phyloP scores from a whole-genome alignment of 2,888 invertebrate genomes.

The Deladenus siricidicola region DNA sequence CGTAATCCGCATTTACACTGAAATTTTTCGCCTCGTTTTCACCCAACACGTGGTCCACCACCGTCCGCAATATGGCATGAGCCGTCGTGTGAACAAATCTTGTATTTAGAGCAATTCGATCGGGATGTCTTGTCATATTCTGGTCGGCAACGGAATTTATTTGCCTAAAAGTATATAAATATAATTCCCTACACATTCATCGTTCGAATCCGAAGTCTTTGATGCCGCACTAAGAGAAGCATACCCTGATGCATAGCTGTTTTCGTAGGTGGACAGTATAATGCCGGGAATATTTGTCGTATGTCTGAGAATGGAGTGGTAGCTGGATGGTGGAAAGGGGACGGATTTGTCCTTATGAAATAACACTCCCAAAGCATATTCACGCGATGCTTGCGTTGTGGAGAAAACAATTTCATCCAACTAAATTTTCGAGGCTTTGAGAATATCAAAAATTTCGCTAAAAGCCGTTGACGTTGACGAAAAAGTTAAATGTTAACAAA shows the following conservation, averaged over 20 bases:
- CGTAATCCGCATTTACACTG: conserved; percentile 30
- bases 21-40: conserved; percentile 9
- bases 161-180: conserved; percentile 3
- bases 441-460: too few species aligned
- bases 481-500: too few species aligned
- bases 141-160: conserved; percentile 23
- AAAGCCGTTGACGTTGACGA: too few species aligned
- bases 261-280: conserved; percentile 10
- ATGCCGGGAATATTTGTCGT: conserved; percentile 15
- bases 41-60: conserved; percentile 15
- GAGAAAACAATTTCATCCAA: conserved; percentile 3
- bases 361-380: not conserved
- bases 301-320: conserved; percentile 38
- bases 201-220: not conserved
- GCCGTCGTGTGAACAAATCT: conserved; percentile 11
- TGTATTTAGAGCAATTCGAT: not conserved
- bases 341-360: not conserved
- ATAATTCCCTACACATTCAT: too few species aligned
- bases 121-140: conserved; percentile 6
- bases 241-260: conserved; percentile 6
- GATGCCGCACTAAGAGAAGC: not conserved
- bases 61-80: conserved; percentile 9
- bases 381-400: not conserved
- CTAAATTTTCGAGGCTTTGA: conserved; percentile 5
- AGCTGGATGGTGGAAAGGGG: conserved; percentile 39